A percentile compares a stretch with the other conserved stretches of the same genome.
Evolutionary conservation across 2,888 invertebrate genomes (phyloP).

Genomic region (Eupithecia tripunctaria): DNA sequence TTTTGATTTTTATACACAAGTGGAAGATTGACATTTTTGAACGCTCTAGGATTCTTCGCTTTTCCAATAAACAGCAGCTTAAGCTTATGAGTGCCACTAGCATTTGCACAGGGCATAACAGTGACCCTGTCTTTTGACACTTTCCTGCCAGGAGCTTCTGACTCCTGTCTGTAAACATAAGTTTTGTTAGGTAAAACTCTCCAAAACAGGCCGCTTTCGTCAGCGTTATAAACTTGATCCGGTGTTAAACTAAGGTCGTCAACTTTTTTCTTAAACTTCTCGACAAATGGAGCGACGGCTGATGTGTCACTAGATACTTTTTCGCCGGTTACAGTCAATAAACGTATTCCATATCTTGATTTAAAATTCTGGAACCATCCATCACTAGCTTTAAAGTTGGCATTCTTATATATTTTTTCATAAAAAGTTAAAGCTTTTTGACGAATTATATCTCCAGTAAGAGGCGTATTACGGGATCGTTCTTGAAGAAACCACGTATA

Average conservation of each 20-base stretch:
- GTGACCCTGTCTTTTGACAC: slow-evolving; percentile 35
- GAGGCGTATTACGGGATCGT: not conserved
- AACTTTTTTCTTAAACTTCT: slow-evolving; percentile 15
- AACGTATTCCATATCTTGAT: no score
- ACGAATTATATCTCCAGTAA: slow-evolving; percentile 8
- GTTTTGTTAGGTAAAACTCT: slow-evolving; percentile 17
- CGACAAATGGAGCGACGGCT: slow-evolving; percentile 32
- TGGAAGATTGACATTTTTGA: slow-evolving; percentile 10
- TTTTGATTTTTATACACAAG: slow-evolving; percentile 23
- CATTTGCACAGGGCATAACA: slow-evolving; percentile 42
- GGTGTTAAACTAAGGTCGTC: slow-evolving; percentile 24
- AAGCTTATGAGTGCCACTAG: slow-evolving; percentile 37
- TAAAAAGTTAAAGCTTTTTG: slow-evolving; percentile 28
- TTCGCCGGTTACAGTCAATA: slow-evolving; percentile 32
- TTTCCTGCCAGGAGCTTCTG: slow-evolving; percentile 28
- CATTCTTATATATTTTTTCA: slow-evolving; percentile 24
- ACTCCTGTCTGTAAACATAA: slow-evolving; percentile 6
- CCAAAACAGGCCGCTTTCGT: slow-evolving; percentile 17
- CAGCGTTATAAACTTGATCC: slow-evolving; percentile 42
- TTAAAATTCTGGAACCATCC: not conserved
- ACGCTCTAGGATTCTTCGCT: slow-evolving; percentile 31
- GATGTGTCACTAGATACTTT: slow-evolving; percentile 42
- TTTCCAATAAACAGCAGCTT: slow-evolving; percentile 39
- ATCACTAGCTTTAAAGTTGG: slow-evolving; percentile 18
- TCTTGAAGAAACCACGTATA: no score